A percentile compares a stretch with the other conserved stretches of the same genome.
phyloP scores from a whole-genome alignment of 30 jellyfish, hydroid and myxozoan genomes.

The Hydra vulgaris region DNA sequence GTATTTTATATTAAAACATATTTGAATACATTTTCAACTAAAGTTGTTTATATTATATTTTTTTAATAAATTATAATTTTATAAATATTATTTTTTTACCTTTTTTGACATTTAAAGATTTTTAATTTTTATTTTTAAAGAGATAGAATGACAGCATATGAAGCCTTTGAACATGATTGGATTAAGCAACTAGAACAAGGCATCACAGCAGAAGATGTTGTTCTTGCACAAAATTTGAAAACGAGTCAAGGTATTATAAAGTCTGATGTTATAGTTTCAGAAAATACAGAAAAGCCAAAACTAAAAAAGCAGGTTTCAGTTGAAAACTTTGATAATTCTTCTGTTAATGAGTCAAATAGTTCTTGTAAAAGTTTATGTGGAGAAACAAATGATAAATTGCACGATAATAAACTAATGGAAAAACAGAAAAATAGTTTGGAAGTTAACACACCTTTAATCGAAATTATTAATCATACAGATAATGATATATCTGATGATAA shows the following conservation, averaged over 20 bases:
- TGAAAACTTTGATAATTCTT: neutral
- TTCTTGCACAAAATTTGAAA: constrained; percentile 38
- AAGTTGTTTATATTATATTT: neutral
- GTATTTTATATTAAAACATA: too few relatives aligned
- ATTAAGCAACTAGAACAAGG: constrained; percentile 82
- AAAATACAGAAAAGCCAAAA: neutral
- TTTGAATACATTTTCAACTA: too few relatives aligned
- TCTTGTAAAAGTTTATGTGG: neutral
- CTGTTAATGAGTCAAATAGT: neutral
- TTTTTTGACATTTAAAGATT: neutral
- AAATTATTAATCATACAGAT: too few relatives aligned
- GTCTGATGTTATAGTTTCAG: neutral
- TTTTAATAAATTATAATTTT: too few relatives aligned
- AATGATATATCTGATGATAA: neutral
- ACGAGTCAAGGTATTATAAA: neutral
- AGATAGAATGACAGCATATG: constrained; percentile 72
- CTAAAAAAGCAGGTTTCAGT: neutral
- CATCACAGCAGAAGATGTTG: constrained; percentile 73
- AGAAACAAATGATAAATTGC: neutral
- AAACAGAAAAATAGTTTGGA: neutral
- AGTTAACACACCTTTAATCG: neutral
- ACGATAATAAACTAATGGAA: too few relatives aligned
- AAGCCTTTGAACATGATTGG: constrained; percentile 94
- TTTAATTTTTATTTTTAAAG: constrained; percentile 34
- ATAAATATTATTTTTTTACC: neutral